Conservation (phyloP, 2,888 invertebrate genomes). For the Ormyrus rosae region DNA sequence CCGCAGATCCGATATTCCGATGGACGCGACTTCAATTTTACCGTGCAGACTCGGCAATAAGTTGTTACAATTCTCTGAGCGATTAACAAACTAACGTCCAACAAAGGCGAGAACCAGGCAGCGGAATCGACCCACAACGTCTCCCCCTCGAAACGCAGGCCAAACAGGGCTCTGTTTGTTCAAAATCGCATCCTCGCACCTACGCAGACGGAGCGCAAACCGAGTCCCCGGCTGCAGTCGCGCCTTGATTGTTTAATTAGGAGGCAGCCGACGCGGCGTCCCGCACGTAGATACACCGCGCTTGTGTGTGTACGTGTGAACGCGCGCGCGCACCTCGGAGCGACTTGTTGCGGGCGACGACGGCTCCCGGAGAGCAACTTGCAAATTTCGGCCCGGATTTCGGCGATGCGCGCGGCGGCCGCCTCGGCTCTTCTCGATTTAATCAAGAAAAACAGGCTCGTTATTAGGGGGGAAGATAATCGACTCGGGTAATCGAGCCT, state of each 20-base stretch:
- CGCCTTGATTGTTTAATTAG: slow-evolving; percentile 54
- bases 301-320: not conserved
- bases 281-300: slow-evolving; percentile 5
- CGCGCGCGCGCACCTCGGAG: not conserved
- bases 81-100: too few species aligned
- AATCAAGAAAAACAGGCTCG: slow-evolving; percentile 61
- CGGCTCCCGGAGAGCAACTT: slow-evolving; percentile 52
- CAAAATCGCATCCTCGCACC: too few species aligned
- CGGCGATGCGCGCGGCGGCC: slow-evolving; percentile 32
- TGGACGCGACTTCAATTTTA: too few species aligned
- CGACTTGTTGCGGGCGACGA: slow-evolving; percentile 56
- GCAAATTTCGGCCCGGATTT: slow-evolving; percentile 63
- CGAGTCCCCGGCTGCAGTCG: slow-evolving; percentile 16
- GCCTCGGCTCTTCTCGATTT: slow-evolving; percentile 54
- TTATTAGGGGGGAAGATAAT: slow-evolving; percentile 10
- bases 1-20: too few species aligned
- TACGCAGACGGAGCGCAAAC: not conserved
- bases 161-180: too few species aligned
- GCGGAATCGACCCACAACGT: too few species aligned
- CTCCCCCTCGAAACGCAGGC: too few species aligned
- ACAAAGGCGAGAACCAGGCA: too few species aligned
- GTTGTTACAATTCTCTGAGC: too few species aligned
- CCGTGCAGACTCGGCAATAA: too few species aligned
- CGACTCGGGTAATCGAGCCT: not conserved
- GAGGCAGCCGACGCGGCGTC: slow-evolving; percentile 14